Evolutionary conservation across 2,888 invertebrate genomes (phyloP), one percentile per base, ranked within the genome.

Genomic region (Gryllus longicercus): DNA sequence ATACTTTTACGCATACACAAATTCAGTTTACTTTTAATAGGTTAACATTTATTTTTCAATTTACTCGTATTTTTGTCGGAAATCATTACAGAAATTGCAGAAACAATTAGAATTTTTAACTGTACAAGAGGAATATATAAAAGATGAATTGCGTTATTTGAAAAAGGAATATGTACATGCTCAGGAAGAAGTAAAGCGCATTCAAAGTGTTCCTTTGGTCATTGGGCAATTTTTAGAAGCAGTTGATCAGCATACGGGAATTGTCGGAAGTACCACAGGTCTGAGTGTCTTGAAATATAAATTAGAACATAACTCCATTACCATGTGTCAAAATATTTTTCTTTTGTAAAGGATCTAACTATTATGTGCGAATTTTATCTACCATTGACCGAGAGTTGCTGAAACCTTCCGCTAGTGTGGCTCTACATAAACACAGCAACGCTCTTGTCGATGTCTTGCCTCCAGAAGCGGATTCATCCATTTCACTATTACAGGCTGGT

Each of bases 141-240:
- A 99, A 88, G 98, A 99, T 91, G 99, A 99, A 88, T 98, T 98
- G 86, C 92, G 98, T 80, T 99, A 99, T 87, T 89, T 99, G 80
- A 99, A 99, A 87, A 99, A 99, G 85, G 99, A 99, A 87, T 98
- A 99, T 87, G 90, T 99, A 2, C 99, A 99, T 88, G 99, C 99
- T 1, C 99, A 99, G 86, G 96, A 96, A 86, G 96, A 97, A 89
- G 99, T 99, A 1, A 99, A 99, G 87, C 92, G 99, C 76, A 99
- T 99, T 85, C 99, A 99, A 86, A 98, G 98, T 82, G 99, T 99
- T 38, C 99, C 99, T 2, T 90, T 99, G 80, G 99, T 99, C 1
- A 99, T 99, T 86, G 99, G 99, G 2, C 99, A 99, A 88, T 99
- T 99, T 87, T 90, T 99, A 84, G 99, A 99, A 89, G 99, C 99